phyloP scores from a whole-genome alignment of 2,797 vertebrate genomes.

The Zalophus californianus region DNA sequence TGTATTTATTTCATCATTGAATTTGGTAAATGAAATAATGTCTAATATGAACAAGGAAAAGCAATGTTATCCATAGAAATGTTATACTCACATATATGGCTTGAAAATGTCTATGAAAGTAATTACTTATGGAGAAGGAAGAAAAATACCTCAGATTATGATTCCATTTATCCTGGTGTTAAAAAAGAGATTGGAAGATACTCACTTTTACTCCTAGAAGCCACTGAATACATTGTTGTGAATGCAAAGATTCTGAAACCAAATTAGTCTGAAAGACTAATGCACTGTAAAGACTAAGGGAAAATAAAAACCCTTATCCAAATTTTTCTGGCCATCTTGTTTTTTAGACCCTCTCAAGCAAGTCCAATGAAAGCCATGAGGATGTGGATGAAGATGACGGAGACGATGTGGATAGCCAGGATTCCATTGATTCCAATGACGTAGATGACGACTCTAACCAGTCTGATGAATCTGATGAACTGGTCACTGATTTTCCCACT shows the following conservation, averaged over 20 bases:
- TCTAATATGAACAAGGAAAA: not conserved
- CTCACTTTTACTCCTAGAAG: not conserved
- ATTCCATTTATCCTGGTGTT: not conserved
- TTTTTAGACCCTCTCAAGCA: constrained; percentile 85
- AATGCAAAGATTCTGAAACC: constrained; percentile 31
- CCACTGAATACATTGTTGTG: not conserved
- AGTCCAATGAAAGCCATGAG: constrained; percentile 83
- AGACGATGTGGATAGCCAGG: constrained; percentile 16
- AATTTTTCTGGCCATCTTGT: constrained; percentile 10
- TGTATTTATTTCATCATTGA: constrained; percentile 2
- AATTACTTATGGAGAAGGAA: constrained; percentile 27
- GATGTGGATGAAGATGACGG: constrained; percentile 61
- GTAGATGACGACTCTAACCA: constrained; percentile 32
- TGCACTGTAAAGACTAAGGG: not conserved
- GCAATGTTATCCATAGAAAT: not conserved
- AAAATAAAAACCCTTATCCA: not conserved
- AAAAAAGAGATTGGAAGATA: not conserved
- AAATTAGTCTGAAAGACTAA: not conserved
- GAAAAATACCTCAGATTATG: not conserved
- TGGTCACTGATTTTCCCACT: constrained; percentile 68
- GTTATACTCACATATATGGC: not conserved
- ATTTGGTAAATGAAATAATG: constrained; percentile 22
- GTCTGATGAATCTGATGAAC: constrained; percentile 85
- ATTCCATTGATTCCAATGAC: constrained; percentile 80
- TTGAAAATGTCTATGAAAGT: constrained; percentile 54